Base-by-base conservation (phyloP, 1,140 invertebrate genomes). In the Acromyrmex charruanus region DNA sequence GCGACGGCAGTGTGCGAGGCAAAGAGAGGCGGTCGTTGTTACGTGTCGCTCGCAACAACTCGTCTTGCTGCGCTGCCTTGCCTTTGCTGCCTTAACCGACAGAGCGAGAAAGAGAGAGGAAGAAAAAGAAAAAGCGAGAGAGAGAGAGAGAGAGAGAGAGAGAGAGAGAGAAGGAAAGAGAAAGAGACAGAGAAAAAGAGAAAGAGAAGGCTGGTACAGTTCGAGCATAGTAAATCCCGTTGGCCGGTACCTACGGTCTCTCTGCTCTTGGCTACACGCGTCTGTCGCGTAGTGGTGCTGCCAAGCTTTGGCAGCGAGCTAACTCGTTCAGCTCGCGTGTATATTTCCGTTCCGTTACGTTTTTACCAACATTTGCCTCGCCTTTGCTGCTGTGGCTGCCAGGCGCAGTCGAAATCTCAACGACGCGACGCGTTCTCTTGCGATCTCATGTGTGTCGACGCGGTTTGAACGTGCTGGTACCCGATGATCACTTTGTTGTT, bases 301-400 rank as follows among this genome's bases (percentile, higher is more conserved):
- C 89, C 92, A 90, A 92, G 91, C 92, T 92, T 94, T 94, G 91
- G 89, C 93, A 93, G 90, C 91, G 86, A 87, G 61, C 85, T 89
- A 91, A 89, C 84, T 86, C 75, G 86, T 69, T 85, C 88, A 77
- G 44, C 81, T 74, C 81, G 77, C 87, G 31, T 90, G 93, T 91
- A 85, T 94, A 94, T 95, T 94, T 94, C 94, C 92, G 94, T 92
- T 92, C 87, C 82, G 92, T 91, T 88, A 90, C 91, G 88, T 87
- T 25, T 25, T 91, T 88, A 85, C 89, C 85, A 81, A 82, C 79
- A 61, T 79, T 69, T 65, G 81, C 21, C 77, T 81, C 58, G 87
- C 44, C 63, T 79, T 85, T 55, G 87, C 31, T 51, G 68, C 58
- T 21, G 53, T 51, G 59, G 18, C 68, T 44, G 25, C 28, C 53